Evolutionary conservation across 2,797 vertebrate species (phyloP).

Genomic region (Orientallactaga sibirica): DNA sequence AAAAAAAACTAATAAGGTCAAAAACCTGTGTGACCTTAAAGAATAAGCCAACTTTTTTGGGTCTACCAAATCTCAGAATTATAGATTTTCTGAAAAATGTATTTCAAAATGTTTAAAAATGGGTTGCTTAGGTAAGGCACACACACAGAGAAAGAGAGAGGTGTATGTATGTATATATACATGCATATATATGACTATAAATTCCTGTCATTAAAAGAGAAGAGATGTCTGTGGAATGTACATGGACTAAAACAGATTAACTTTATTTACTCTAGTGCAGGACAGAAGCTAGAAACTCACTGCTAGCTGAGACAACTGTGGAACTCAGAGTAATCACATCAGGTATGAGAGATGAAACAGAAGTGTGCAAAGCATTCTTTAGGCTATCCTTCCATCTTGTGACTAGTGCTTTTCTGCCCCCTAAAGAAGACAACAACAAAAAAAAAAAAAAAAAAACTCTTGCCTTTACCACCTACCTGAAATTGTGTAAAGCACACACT

Average conservation of each 20-base stretch:
- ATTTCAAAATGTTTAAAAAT: slow-evolving; percentile 11
- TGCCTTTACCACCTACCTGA: background rate
- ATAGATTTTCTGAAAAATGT: background rate
- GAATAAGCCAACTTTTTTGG: background rate
- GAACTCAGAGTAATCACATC: background rate
- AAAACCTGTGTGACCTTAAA: no score
- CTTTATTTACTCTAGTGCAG: background rate
- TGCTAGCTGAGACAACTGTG: background rate
- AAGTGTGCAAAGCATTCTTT: background rate
- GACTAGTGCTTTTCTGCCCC: background rate
- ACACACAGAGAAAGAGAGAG: background rate
- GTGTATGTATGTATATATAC: no score
- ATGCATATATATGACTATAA: background rate
- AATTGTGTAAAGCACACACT: background rate
- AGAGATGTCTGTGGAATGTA: background rate
- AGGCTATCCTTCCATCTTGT: background rate
- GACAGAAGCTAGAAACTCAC: background rate
- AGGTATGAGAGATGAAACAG: background rate
- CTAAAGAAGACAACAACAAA: background rate
- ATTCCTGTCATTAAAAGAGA: slow-evolving; percentile 16
- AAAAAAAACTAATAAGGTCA: no score
- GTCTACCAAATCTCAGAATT: background rate
- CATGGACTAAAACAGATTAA: background rate
- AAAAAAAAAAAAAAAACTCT: background rate
- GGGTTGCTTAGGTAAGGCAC: slow-evolving; percentile 25